Conservation (phyloP, 2,888 invertebrate species). For the Diachrysia chrysitis region DNA sequence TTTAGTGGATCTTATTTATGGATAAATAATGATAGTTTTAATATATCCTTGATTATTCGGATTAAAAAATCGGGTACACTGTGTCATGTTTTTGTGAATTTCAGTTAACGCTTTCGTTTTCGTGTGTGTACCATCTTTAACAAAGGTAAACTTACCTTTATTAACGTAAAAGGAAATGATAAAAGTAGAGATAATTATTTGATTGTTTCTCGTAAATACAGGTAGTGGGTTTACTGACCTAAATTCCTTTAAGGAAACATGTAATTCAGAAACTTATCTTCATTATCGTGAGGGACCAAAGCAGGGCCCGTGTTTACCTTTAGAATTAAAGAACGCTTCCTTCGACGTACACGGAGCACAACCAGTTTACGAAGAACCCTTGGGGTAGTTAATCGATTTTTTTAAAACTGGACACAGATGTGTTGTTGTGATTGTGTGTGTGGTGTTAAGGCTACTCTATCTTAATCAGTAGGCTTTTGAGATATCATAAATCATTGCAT, state of each 20-base stretch:
- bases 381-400: slow-evolving; percentile 15
- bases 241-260: slow-evolving; percentile 33
- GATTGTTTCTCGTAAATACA: slow-evolving; percentile 1
- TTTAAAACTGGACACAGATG: neutral
- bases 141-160: no score
- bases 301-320: slow-evolving; percentile 56
- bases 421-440: no score
- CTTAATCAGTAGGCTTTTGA: no score
- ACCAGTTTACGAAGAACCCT: slow-evolving; percentile 51
- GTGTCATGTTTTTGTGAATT: neutral
- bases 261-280: slow-evolving; percentile 58
- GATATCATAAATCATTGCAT: no score
- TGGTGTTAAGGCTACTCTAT: no score
- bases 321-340: slow-evolving; percentile 65
- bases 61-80: no score
- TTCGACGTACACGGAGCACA: slow-evolving; percentile 55
- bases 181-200: slow-evolving; percentile 1
- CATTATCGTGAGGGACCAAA: slow-evolving; percentile 60
- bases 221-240: slow-evolving; percentile 14
- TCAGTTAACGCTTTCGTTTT: neutral
- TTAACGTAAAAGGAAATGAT: neutral
- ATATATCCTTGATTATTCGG: no score
- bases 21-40: neutral
- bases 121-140: no score
- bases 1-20: neutral